Conservation (phyloP, 2,888 invertebrate species). For the Scaptomyza flava region DNA sequence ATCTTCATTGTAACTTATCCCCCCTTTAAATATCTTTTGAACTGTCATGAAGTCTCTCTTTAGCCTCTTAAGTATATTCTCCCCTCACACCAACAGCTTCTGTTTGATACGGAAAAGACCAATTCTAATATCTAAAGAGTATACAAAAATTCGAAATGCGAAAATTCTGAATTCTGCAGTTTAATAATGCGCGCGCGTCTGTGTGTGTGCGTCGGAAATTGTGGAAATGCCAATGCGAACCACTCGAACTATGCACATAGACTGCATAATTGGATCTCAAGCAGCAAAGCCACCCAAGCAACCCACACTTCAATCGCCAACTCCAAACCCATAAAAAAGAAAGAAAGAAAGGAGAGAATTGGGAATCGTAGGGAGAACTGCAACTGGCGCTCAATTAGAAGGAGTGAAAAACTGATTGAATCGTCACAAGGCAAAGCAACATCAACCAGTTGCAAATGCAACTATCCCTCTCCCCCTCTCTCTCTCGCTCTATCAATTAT, state of each 20-base stretch:
- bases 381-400: slow-evolving; percentile 65
- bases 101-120: not conserved
- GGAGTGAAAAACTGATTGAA: slow-evolving; percentile 58
- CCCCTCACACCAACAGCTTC: not conserved
- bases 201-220: slow-evolving; percentile 35
- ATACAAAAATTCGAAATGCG: slow-evolving; percentile 4
- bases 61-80: not conserved
- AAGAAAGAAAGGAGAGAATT: not conserved
- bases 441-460: slow-evolving; percentile 13
- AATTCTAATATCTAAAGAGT: not conserved
- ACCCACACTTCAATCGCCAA: not conserved
- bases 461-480: too few relatives aligned
- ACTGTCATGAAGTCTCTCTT: too few relatives aligned
- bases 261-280: slow-evolving; percentile 68
- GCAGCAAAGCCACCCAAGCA: not conserved
- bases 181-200: not conserved
- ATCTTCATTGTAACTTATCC: too few relatives aligned
- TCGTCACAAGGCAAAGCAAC: slow-evolving; percentile 15
- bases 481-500: not conserved
- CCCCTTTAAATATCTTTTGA: too few relatives aligned
- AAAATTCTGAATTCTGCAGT: slow-evolving; percentile 51
- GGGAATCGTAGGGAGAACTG: slow-evolving; percentile 1
- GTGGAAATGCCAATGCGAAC: slow-evolving; percentile 49
- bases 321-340: not conserved
- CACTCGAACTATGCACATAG: slow-evolving; percentile 46